Conservation (phyloP, 2,113 vertebrate genomes). For the Pterophyllum scalare region DNA sequence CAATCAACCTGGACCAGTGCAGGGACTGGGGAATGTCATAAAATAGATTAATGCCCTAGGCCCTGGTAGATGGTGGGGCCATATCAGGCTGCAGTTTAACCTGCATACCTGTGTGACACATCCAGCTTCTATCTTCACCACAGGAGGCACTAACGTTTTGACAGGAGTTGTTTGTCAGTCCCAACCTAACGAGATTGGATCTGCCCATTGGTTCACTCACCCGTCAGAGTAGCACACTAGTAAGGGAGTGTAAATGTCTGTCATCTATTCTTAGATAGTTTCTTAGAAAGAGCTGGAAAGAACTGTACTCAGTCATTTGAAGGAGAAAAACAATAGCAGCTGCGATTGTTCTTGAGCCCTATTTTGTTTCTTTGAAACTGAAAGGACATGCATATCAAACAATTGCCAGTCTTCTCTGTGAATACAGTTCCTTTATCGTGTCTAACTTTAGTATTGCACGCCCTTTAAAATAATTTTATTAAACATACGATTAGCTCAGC, state of each 20-base stretch:
- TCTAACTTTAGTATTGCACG: not conserved
- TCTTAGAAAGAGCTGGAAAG: not conserved
- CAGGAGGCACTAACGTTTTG: constrained; percentile 70
- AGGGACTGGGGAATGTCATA: constrained; percentile 47
- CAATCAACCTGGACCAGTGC: constrained; percentile 42
- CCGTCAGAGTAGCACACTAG: constrained; percentile 31
- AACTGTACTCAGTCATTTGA: not conserved
- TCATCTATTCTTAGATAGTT: constrained; percentile 29
- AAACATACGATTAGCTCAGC: not conserved
- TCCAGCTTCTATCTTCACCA: constrained; percentile 65
- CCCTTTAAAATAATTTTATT: not conserved
- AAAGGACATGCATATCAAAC: not conserved
- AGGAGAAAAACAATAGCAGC: not conserved
- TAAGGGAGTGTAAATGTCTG: constrained; percentile 51
- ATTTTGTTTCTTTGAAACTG: not conserved
- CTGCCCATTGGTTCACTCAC: constrained; percentile 37
- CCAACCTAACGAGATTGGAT: constrained; percentile 66
- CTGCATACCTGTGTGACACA: constrained; percentile 61
- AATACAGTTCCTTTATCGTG: not conserved
- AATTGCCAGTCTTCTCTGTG: not conserved
- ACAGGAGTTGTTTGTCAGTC: constrained; percentile 76
- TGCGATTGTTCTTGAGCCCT: not conserved
- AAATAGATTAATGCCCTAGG: constrained; percentile 74
- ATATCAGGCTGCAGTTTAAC: constrained; percentile 71
- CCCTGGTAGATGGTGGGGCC: constrained; percentile 51